phyloP scores from a whole-genome alignment of 2,888 invertebrate genomes.

The Ormia ochracea region DNA sequence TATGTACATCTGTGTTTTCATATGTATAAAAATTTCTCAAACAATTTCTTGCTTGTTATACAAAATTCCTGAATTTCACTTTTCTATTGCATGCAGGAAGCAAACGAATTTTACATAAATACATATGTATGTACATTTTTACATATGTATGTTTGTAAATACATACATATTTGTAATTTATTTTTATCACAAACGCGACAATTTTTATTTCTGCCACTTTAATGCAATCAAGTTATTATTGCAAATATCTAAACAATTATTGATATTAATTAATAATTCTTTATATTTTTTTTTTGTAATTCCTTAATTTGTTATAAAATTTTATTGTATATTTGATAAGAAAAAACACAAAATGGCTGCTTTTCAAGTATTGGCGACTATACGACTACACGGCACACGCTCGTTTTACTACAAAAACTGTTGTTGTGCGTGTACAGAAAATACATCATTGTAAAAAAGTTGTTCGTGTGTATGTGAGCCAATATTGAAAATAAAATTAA shows the following conservation, averaged over 20 bases:
- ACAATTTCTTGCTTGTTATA: not conserved
- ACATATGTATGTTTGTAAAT: too few relatives aligned
- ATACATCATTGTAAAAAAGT: not conserved
- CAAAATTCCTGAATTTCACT: not conserved
- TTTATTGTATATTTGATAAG: conserved; percentile 3
- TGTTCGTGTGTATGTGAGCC: not conserved
- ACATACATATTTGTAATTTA: too few relatives aligned
- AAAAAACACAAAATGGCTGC: conserved; percentile 61
- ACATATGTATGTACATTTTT: too few relatives aligned
- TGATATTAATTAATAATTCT: conserved; percentile 4
- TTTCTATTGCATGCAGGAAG: not conserved
- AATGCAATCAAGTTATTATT: not conserved
- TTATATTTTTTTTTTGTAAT: conserved; percentile 22
- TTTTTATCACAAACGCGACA: not conserved
- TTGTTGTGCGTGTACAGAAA: conserved; percentile 52
- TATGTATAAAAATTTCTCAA: too few relatives aligned
- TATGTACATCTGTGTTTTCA: too few relatives aligned
- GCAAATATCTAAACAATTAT: not conserved
- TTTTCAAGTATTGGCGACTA: conserved; percentile 49
- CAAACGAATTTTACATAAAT: not conserved
- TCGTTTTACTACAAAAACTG: conserved; percentile 62
- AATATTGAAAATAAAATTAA: not conserved
- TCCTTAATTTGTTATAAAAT: conserved; percentile 30
- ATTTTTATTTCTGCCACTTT: not conserved
- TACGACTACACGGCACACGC: conserved; percentile 58